A percentile compares a stretch with the other conserved stretches of the same genome.
Conservation (phyloP, 2,888 invertebrate genomes). For the Clitarchus hookeri region DNA sequence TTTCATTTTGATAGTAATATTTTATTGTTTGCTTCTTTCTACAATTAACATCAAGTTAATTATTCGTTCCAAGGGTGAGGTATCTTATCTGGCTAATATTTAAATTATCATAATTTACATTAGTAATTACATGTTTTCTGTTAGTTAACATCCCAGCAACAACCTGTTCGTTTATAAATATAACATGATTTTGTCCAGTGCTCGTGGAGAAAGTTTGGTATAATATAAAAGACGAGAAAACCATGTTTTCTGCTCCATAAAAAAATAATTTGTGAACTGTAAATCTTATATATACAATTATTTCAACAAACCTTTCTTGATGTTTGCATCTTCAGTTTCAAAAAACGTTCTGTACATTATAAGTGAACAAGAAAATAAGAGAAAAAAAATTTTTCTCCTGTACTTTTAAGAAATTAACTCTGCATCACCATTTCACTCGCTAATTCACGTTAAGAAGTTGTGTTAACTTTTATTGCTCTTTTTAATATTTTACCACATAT, state of each 20-base stretch:
- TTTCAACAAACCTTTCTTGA: not conserved
- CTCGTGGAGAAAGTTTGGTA: not conserved
- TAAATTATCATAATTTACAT: not conserved
- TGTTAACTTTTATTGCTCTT: too few relatives aligned
- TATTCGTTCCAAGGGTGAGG: not conserved
- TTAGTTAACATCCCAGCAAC: not conserved
- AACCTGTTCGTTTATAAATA: not conserved
- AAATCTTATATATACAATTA: too few relatives aligned
- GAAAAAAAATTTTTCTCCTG: too few relatives aligned
- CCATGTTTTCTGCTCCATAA: not conserved
- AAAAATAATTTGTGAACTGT: too few relatives aligned
- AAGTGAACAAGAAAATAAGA: too few relatives aligned
- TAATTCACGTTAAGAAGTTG: too few relatives aligned
- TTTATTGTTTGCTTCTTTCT: not conserved
- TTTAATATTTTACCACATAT: too few relatives aligned
- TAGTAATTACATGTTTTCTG: not conserved
- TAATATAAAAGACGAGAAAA: not conserved
- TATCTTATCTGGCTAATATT: not conserved
- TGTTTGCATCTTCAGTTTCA: not conserved
- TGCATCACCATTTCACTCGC: too few relatives aligned
- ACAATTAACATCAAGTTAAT: conserved; percentile 1
- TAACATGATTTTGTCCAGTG: not conserved
- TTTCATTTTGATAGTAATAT: not conserved
- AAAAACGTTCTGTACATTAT: too few relatives aligned
- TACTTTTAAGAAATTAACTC: too few relatives aligned